Evolutionary conservation across 1,140 invertebrate genomes (phyloP).

Genomic region (Calliopsis andreniformis): DNA sequence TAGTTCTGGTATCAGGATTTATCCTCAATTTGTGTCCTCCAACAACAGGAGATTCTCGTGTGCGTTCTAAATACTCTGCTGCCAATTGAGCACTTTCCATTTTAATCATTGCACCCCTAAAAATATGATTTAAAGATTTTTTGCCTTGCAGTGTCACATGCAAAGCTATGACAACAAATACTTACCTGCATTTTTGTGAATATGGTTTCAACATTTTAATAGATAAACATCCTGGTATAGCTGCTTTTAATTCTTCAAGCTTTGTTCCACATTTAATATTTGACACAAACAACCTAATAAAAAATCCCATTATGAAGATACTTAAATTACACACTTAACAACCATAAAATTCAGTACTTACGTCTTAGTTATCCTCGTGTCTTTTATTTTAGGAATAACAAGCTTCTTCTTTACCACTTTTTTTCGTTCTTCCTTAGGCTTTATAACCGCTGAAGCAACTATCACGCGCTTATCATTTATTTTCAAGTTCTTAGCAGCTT

Average conservation of each 20-base stretch:
- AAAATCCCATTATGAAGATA: constrained; percentile 27
- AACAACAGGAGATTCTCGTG: constrained; percentile 50
- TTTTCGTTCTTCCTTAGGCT: constrained; percentile 17
- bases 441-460: constrained; percentile 31
- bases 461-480: constrained; percentile 66
- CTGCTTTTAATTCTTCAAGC: constrained; percentile 56
- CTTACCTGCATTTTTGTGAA: constrained; percentile 52
- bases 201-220: constrained; percentile 62
- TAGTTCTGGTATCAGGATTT: constrained; percentile 55
- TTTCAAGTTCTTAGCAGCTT: constrained; percentile 53
- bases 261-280: constrained; percentile 63
- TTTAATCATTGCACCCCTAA: constrained; percentile 62
- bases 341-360: constrained; percentile 41
- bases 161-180: not conserved
- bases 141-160: not conserved
- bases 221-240: constrained; percentile 62
- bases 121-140: constrained; percentile 1
- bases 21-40: constrained; percentile 51
- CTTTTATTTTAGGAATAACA: constrained; percentile 48
- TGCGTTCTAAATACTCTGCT: constrained; percentile 60
- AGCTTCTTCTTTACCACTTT: constrained; percentile 58
- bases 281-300: constrained; percentile 64
- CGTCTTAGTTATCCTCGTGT: constrained; percentile 49
- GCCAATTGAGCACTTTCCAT: constrained; percentile 54
- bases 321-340: not conserved